Evolutionary conservation across 1,140 invertebrate genomes (phyloP).

Genomic region (Drosophila novamexicana): DNA sequence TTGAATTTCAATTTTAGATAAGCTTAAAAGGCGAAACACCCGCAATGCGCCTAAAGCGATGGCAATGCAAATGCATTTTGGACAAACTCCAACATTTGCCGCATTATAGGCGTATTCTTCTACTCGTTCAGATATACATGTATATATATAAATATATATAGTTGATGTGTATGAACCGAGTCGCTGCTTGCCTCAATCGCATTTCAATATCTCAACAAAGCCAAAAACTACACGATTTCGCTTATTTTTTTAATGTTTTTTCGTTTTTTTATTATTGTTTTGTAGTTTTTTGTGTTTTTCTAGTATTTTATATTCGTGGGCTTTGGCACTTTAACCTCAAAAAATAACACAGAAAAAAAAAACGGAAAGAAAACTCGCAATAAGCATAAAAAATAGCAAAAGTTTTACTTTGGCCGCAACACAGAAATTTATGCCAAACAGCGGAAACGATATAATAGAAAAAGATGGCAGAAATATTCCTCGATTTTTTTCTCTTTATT

Average conservation of each 20-base stretch:
- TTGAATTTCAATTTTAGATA: slow-evolving; percentile 74
- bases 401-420: slow-evolving; percentile 42
- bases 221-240: slow-evolving; percentile 55
- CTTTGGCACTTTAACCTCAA: slow-evolving; percentile 78
- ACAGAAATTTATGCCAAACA: slow-evolving; percentile 56
- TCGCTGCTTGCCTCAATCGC: slow-evolving; percentile 53
- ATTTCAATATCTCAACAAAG: slow-evolving; percentile 71
- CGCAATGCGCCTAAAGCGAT: slow-evolving; percentile 72
- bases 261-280: slow-evolving; percentile 12
- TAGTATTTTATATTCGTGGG: slow-evolving; percentile 53
- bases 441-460: slow-evolving; percentile 80
- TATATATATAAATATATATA: slow-evolving; percentile 2
- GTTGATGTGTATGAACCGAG: slow-evolving; percentile 8
- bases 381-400: slow-evolving; percentile 59
- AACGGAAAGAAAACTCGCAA: slow-evolving; percentile 26
- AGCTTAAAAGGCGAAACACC: slow-evolving; percentile 59
- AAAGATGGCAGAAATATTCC: slow-evolving; percentile 74
- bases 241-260: slow-evolving; percentile 25
- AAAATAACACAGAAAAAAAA: slow-evolving; percentile 20
- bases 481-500: slow-evolving; percentile 8
- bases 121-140: neutral
- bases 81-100: slow-evolving; percentile 73
- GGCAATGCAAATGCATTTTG: slow-evolving; percentile 77
- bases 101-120: slow-evolving; percentile 62
- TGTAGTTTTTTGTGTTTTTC: slow-evolving; percentile 15